Conservation (phyloP, 1,140 invertebrate species). For the Heliconius himera region DNA sequence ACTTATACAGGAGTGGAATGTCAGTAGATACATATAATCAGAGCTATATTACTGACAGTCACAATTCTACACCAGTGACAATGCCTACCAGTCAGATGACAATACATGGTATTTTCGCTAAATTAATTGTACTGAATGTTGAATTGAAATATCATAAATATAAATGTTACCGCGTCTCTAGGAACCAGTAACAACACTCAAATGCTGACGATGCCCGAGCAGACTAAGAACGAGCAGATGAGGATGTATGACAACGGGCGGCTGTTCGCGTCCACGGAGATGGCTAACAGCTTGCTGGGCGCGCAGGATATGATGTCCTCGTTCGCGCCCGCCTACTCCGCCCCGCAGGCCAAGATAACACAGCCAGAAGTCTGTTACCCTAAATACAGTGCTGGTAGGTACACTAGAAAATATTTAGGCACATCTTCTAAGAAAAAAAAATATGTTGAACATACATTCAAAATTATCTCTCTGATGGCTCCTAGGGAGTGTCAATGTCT, state of each 20-base stretch:
- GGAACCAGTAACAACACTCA: slow-evolving; percentile 72
- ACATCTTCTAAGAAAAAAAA: background rate
- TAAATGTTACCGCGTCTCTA: slow-evolving; percentile 45
- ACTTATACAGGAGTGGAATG: slow-evolving; percentile 68
- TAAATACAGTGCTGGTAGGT: slow-evolving; percentile 66
- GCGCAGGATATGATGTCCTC: slow-evolving; percentile 55
- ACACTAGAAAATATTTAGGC: background rate
- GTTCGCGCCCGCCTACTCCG: slow-evolving; percentile 26
- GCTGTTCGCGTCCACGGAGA: slow-evolving; percentile 55
- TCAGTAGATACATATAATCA: slow-evolving; percentile 66
- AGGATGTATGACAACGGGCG: slow-evolving; percentile 62
- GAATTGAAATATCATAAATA: slow-evolving; percentile 3
- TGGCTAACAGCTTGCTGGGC: slow-evolving; percentile 58
- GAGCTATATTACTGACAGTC: slow-evolving; percentile 58
- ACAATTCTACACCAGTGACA: slow-evolving; percentile 57
- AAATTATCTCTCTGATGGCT: no score
- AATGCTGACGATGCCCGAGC: slow-evolving; percentile 65
- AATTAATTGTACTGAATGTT: slow-evolving; percentile 23
- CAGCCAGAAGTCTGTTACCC: slow-evolving; percentile 52
- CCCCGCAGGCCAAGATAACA: background rate
- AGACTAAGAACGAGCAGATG: slow-evolving; percentile 66
- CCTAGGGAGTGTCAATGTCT: no score
- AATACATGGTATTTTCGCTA: slow-evolving; percentile 59
- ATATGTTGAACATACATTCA: background rate
- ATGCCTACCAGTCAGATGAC: slow-evolving; percentile 76